Evolutionary conservation across 2,797 vertebrate species (phyloP).

Genomic region (Lophotriccus pileatus): DNA sequence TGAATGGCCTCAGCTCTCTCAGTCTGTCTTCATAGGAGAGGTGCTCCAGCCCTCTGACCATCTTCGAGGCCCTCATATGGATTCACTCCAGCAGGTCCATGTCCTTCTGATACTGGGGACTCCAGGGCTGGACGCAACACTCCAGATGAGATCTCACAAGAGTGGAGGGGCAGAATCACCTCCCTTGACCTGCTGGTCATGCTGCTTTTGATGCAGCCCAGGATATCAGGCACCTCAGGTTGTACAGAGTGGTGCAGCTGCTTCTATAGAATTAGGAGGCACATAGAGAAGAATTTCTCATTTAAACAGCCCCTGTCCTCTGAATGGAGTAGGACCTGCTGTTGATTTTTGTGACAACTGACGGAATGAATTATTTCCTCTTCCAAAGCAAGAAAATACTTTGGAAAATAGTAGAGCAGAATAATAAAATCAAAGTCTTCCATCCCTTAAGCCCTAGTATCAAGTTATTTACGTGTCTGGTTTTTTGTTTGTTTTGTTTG

Average conservation of each 20-base stretch:
- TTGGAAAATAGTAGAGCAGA: background rate
- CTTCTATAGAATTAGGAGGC: background rate
- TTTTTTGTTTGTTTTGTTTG: background rate
- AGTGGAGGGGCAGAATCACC: background rate
- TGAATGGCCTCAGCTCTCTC: background rate
- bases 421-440: background rate
- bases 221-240: background rate
- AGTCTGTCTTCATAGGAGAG: background rate
- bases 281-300: background rate
- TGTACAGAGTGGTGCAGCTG: background rate
- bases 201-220: background rate
- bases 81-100: background rate
- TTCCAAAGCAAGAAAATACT: background rate
- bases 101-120: accelerated
- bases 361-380: background rate
- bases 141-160: background rate
- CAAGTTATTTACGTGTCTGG: background rate
- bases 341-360: background rate
- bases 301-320: background rate
- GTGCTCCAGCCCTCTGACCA: background rate
- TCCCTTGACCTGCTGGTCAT: accelerated
- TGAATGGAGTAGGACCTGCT: background rate
- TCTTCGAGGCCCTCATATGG: background rate
- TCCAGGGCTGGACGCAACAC: background rate
- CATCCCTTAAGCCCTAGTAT: background rate